phyloP scores from a whole-genome alignment of 1,140 invertebrate species.

The Microplitis demolitor region DNA sequence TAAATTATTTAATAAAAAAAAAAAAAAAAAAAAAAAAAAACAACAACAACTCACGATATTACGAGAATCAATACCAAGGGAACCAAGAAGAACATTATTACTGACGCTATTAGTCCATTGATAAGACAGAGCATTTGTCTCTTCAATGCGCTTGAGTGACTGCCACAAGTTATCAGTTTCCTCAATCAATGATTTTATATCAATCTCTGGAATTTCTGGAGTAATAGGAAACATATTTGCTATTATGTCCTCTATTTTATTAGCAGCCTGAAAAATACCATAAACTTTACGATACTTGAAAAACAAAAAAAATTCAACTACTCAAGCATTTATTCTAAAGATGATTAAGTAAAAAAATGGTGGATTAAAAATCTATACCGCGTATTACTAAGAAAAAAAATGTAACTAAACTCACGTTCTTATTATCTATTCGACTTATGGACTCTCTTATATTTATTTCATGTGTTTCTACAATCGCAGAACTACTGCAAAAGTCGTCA shows the following conservation, averaged over 20 bases:
- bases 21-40: background rate
- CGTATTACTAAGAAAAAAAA: background rate
- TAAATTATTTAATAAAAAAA: background rate
- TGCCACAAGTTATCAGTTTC: constrained; percentile 57
- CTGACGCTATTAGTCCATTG: constrained; percentile 74
- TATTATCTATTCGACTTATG: constrained; percentile 63
- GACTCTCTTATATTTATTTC: constrained; percentile 58
- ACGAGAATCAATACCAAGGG: constrained; percentile 79
- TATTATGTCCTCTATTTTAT: constrained; percentile 58
- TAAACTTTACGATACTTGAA: background rate
- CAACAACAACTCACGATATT: constrained; percentile 75
- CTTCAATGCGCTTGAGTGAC: constrained; percentile 69
- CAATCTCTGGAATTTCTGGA: constrained; percentile 36
- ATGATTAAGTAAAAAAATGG: background rate
- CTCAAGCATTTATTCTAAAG: background rate
- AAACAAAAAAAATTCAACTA: background rate
- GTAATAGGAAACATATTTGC: constrained; percentile 51
- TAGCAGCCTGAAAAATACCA: constrained; percentile 47
- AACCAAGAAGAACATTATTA: constrained; percentile 71
- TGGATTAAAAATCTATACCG: no score
- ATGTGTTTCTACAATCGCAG: constrained; percentile 38
- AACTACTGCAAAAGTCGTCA: constrained; percentile 61
- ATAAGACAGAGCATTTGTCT: constrained; percentile 71
- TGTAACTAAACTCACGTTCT: constrained; percentile 49
- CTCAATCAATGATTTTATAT: constrained; percentile 47